A percentile compares a stretch with the other conserved stretches of the same genome.
phyloP scores from a whole-genome alignment of 2,113 vertebrate genomes.

The Brienomyrus brachyistius region DNA sequence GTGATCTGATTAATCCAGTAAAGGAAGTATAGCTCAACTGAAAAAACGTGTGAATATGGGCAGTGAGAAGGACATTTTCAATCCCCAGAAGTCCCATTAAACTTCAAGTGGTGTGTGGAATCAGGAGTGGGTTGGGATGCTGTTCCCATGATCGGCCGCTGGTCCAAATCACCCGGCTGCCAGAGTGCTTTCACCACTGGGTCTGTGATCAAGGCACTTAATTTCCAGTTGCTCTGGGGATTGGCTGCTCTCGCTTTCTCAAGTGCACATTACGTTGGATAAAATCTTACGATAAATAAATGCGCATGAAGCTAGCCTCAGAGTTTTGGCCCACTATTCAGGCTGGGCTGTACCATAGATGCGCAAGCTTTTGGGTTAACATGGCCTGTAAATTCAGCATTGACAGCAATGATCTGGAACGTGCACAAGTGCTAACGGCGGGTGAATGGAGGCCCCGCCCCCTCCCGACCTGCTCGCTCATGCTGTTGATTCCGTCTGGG shows the following conservation, averaged over 20 bases:
- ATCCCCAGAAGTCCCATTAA: neutral
- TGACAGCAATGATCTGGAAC: neutral
- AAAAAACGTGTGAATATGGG: neutral
- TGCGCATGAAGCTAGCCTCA: neutral
- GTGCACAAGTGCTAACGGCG: neutral
- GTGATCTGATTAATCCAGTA: neutral
- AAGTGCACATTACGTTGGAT: neutral
- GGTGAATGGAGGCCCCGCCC: neutral
- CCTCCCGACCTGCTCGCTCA: conserved; percentile 87
- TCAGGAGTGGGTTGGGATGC: neutral
- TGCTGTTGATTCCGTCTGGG: conserved; percentile 91
- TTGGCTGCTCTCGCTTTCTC: neutral
- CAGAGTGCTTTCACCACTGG: neutral
- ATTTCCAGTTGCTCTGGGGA: neutral
- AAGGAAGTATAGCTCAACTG: neutral
- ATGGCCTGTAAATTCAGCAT: neutral
- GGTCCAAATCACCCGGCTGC: neutral
- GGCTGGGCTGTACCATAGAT: neutral
- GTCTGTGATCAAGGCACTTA: neutral
- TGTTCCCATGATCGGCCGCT: neutral
- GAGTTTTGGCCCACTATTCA: neutral
- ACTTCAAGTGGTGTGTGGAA: neutral
- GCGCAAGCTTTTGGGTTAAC: neutral
- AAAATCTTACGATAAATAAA: neutral
- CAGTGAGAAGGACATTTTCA: neutral